Conservation (phyloP, 1,140 invertebrate species). For the Neocloeon triangulifer region DNA sequence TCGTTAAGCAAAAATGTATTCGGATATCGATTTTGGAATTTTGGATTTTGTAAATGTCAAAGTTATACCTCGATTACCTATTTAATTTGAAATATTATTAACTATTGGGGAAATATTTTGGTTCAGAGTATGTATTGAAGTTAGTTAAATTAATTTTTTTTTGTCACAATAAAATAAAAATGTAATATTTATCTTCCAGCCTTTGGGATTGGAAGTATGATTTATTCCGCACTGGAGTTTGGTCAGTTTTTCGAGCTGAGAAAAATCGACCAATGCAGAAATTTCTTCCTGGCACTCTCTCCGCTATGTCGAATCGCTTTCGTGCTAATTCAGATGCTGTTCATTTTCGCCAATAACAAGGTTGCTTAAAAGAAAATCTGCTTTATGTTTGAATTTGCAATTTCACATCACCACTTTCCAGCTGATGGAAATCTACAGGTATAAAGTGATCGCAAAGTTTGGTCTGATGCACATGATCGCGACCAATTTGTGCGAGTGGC, state of each 20-base stretch:
- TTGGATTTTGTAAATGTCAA: no score
- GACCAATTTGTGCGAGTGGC: conserved; percentile 38
- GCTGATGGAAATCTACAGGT: conserved; percentile 16
- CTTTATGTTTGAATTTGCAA: background rate
- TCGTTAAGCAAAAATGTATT: no score
- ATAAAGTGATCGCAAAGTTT: conserved; percentile 27
- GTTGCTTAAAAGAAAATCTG: conserved; percentile 14
- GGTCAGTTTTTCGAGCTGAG: conserved; percentile 26
- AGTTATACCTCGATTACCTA: no score
- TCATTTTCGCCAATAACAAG: conserved; percentile 27
- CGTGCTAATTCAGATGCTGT: conserved; percentile 28
- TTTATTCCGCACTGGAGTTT: conserved; percentile 28
- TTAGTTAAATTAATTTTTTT: no score
- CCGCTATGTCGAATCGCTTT: conserved; percentile 22
- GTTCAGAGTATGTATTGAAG: no score
- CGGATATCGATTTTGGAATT: no score
- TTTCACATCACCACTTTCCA: background rate
- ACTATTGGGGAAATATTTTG: no score
- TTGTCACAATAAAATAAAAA: no score
- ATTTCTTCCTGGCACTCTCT: conserved; percentile 20
- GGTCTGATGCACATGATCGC: conserved; percentile 32
- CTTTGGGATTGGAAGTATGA: conserved; percentile 29
- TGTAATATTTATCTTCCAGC: conserved; percentile 16
- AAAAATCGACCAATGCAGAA: conserved; percentile 17
- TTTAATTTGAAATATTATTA: no score